These are phyloP conservation scores for Andrena bucephala DNA, from an alignment of 2,888 invertebrate genomes.

Conservation along the genomic window DNA sequence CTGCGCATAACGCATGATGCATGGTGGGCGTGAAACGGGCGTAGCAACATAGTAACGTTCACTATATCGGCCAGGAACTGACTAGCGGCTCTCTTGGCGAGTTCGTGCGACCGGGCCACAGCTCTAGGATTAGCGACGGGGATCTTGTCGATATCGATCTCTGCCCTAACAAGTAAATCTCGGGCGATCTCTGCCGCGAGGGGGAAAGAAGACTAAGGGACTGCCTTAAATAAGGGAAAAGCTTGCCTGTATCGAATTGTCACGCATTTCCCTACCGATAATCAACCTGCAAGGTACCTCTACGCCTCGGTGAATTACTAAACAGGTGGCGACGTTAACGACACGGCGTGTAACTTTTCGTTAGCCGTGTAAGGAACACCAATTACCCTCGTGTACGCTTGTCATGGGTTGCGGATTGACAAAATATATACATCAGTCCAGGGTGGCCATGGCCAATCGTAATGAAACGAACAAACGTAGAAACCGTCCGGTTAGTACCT, in stretches of 20 bases:
- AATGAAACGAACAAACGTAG: background rate
- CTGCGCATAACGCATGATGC: constrained; percentile 75
- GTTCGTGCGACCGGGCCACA: constrained; percentile 37
- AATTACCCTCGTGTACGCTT: constrained; percentile 42
- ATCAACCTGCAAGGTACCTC: background rate
- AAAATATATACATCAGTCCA: background rate
- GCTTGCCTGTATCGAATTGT: background rate
- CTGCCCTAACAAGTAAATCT: constrained; percentile 25
- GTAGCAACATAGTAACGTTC: constrained; percentile 82
- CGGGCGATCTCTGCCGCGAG: background rate
- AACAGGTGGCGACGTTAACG: constrained; percentile 35
- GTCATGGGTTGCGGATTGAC: constrained; percentile 21
- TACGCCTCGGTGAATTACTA: background rate
- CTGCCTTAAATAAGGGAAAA: background rate
- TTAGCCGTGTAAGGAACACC: constrained; percentile 17
- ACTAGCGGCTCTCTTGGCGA: constrained; percentile 59
- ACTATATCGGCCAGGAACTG: constrained; percentile 77
- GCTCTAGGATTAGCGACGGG: constrained; percentile 36
- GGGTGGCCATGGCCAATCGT: background rate
- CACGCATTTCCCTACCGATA: constrained; percentile 1
- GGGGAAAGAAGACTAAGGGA: background rate
- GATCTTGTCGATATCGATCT: constrained; percentile 34
- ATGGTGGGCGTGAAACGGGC: constrained; percentile 81
- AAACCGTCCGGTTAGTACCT: constrained; percentile 14
- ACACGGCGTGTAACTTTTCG: constrained; percentile 45